Percentiles rank a stretch among this genome's conserved stretches.
Evolutionary conservation across 2,113 vertebrate species (phyloP).

Genomic region (Poicephalus gulielmi): DNA sequence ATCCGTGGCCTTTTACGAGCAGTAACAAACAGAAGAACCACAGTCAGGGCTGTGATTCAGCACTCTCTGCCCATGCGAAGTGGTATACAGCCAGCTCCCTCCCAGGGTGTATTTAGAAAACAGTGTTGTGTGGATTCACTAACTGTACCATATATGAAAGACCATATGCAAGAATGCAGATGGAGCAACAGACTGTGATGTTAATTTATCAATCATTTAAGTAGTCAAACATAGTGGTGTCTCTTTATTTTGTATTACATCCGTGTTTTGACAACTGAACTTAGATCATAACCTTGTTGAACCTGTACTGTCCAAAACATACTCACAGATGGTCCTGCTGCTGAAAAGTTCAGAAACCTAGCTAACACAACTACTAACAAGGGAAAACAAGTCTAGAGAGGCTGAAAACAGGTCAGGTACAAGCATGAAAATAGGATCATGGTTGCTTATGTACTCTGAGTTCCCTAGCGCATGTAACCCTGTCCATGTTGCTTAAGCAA

Average conservation of each 20-base stretch:
- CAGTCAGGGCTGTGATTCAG: not conserved
- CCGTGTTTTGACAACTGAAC: not conserved
- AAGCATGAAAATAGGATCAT: not conserved
- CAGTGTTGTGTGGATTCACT: not conserved
- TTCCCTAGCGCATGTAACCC: not conserved
- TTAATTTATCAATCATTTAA: not conserved
- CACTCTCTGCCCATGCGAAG: not conserved
- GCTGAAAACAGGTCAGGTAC: not conserved
- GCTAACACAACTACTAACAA: not conserved
- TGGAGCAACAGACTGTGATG: conserved; percentile 16
- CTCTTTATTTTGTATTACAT: not conserved
- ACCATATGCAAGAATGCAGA: conserved; percentile 26
- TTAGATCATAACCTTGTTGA: not conserved
- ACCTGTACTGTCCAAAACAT: not conserved
- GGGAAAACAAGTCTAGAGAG: not conserved
- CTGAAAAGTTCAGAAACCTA: not conserved
- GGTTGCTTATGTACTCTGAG: not conserved
- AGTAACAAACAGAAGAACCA: not conserved
- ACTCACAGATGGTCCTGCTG: not conserved
- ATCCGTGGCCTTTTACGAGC: not conserved
- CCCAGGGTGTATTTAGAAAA: accelerated
- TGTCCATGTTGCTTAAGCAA: not conserved
- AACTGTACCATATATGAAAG: not conserved
- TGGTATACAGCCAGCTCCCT: not conserved
- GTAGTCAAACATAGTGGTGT: not conserved